Evolutionary conservation across 2,113 vertebrate species (phyloP).

Genomic region (Cepphus grylle): DNA sequence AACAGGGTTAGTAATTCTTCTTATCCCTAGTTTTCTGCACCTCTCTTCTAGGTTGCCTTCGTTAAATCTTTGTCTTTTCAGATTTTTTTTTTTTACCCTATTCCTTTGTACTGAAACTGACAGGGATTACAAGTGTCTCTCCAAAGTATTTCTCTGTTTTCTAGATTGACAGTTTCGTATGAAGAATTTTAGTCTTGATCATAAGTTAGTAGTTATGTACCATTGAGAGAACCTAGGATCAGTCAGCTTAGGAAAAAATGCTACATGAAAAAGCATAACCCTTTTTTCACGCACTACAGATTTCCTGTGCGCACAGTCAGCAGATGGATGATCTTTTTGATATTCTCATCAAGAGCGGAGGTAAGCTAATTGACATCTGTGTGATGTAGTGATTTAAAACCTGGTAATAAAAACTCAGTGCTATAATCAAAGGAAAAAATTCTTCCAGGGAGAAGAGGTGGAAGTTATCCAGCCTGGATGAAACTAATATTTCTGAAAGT

Average conservation of each 20-base stretch:
- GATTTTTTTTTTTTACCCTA: neutral
- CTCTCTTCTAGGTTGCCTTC: neutral
- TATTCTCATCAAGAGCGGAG: conserved; percentile 97
- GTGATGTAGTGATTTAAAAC: neutral
- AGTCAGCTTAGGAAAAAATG: neutral
- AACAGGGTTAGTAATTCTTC: neutral
- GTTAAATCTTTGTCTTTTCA: neutral
- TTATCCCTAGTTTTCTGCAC: neutral
- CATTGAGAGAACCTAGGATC: neutral
- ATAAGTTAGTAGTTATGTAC: neutral
- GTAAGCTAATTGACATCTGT: conserved; percentile 66
- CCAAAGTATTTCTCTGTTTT: neutral
- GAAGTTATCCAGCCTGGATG: neutral
- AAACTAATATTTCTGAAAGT: neutral
- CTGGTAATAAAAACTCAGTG: neutral
- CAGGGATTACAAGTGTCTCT: neutral
- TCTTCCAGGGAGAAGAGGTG: neutral
- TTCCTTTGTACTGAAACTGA: neutral
- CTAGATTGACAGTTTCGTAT: neutral
- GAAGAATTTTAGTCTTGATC: neutral
- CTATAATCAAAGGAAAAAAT: neutral
- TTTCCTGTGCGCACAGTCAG: conserved; percentile 89
- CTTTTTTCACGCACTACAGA: conserved; percentile 63
- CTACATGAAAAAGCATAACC: neutral
- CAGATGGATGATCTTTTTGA: conserved; percentile 99